Conservation (phyloP, 2,113 vertebrate species). For the Perca fluviatilis region DNA sequence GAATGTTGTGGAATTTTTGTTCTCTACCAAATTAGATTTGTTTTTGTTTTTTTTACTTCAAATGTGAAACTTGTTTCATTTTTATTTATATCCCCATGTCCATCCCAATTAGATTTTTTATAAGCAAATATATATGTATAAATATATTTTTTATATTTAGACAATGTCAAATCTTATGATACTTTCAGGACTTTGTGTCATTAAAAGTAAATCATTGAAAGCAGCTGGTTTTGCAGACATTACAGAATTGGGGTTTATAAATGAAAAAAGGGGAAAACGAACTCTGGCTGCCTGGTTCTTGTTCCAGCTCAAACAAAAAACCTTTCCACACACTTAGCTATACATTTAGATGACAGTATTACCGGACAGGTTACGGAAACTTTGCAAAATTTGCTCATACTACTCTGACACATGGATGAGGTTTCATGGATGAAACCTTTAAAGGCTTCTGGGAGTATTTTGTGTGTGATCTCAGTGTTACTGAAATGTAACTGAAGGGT, state of each 20-base stretch:
- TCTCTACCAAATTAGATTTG: constrained; percentile 57
- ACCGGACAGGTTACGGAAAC: constrained; percentile 43
- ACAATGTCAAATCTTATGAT: constrained; percentile 86
- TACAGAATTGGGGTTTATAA: constrained; percentile 80
- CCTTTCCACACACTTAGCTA: constrained; percentile 19
- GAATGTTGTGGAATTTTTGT: constrained; percentile 87
- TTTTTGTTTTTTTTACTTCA: constrained; percentile 63
- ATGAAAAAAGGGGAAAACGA: constrained; percentile 75
- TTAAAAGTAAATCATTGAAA: constrained; percentile 75
- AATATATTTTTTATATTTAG: constrained; percentile 93
- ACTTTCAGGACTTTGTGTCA: constrained; percentile 71
- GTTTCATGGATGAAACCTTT: constrained; percentile 33
- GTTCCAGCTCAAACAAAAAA: constrained; percentile 36
- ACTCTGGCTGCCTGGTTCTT: constrained; percentile 69
- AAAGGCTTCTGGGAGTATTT: constrained; percentile 8
- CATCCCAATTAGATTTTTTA: constrained; percentile 85
- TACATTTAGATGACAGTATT: constrained; percentile 37
- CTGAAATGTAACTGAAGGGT: constrained; percentile 14
- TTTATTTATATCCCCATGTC: constrained; percentile 89
- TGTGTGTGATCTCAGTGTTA: constrained; percentile 17
- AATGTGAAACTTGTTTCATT: constrained; percentile 88
- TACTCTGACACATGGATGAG: not conserved
- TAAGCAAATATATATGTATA: constrained; percentile 91
- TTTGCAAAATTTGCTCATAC: constrained; percentile 11
- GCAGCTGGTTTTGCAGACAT: constrained; percentile 97